phyloP scores from a whole-genome alignment of 2,888 invertebrate genomes.

The Allophyes oxyacanthae region DNA sequence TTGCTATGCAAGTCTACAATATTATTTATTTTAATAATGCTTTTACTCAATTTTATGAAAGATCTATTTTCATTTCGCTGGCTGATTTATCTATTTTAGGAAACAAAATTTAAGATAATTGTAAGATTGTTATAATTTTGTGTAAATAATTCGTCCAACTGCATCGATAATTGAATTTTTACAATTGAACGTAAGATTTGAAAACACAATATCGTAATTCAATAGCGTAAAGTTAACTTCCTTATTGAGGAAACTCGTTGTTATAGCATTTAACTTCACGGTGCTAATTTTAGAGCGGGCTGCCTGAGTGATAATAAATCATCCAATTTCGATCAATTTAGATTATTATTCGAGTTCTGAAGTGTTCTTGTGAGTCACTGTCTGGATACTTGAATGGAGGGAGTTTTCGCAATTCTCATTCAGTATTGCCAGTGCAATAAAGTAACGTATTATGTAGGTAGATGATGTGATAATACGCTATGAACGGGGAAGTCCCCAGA shows the following conservation, averaged over 20 bases:
- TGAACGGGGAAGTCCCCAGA: constrained; percentile 30
- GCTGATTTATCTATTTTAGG: constrained; percentile 18
- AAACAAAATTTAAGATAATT: background rate
- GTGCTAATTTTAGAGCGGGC: constrained; percentile 10
- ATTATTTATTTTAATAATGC: no score
- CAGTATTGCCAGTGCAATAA: background rate
- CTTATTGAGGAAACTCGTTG: constrained; percentile 5
- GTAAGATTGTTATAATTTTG: background rate
- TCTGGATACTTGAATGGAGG: constrained; percentile 6
- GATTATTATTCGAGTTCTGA: constrained; percentile 10
- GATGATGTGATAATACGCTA: constrained; percentile 1
- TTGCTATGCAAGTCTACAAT: constrained; percentile 12
- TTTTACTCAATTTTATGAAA: no score
- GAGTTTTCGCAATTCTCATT: background rate
- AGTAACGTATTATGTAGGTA: background rate
- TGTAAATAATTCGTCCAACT: background rate
- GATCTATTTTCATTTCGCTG: constrained; percentile 6
- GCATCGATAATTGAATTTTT: background rate
- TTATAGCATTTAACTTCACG: background rate
- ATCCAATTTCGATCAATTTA: constrained; percentile 42
- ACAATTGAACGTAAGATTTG: no score
- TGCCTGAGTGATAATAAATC: constrained; percentile 18
- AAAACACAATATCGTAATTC: background rate
- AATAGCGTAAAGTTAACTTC: background rate
- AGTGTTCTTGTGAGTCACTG: constrained; percentile 34